These are phyloP conservation scores for Apomyelois bistriatella DNA, from an alignment of 2,888 invertebrate genomes.

Conservation along the genomic window DNA sequence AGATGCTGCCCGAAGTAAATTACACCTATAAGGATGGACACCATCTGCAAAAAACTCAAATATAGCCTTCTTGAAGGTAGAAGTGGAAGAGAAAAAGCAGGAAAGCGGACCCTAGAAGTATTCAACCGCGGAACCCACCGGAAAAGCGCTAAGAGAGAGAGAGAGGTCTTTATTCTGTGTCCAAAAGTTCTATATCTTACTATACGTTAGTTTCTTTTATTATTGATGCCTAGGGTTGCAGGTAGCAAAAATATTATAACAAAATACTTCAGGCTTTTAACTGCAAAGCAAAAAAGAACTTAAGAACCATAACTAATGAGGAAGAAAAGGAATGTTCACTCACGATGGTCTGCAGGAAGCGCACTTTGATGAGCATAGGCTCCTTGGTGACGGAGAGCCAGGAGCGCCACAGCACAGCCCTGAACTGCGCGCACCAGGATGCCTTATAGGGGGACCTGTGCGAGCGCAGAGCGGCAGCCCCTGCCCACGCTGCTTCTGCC, in stretches of 20 bases:
- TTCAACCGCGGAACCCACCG: too few species aligned
- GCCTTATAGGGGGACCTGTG: constrained; percentile 87
- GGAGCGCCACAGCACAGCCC: constrained; percentile 93
- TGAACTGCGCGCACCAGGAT: constrained; percentile 92
- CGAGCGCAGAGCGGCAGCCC: constrained; percentile 43
- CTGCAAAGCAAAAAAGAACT: not conserved
- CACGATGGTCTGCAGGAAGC: constrained; percentile 93
- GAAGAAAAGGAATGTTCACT: constrained; percentile 45
- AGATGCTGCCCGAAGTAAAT: constrained; percentile 91
- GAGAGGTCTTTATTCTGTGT: too few species aligned
- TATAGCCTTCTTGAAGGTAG: too few species aligned
- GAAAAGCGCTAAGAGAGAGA: too few species aligned
- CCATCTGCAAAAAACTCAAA: constrained; percentile 81
- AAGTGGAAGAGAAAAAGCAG: too few species aligned
- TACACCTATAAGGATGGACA: constrained; percentile 91
- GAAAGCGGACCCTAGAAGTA: too few species aligned
- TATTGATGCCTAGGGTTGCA: too few species aligned
- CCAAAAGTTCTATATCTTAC: too few species aligned
- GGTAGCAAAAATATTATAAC: too few species aligned
- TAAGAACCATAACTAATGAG: not conserved
- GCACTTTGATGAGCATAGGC: constrained; percentile 93
- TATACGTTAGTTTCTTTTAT: too few species aligned
- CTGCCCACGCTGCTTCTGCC: constrained; percentile 64
- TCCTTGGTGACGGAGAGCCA: constrained; percentile 94
- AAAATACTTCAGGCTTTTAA: too few species aligned